Evolutionary conservation across 2,113 vertebrate genomes (phyloP).

Genomic region (Xerus inauris): DNA sequence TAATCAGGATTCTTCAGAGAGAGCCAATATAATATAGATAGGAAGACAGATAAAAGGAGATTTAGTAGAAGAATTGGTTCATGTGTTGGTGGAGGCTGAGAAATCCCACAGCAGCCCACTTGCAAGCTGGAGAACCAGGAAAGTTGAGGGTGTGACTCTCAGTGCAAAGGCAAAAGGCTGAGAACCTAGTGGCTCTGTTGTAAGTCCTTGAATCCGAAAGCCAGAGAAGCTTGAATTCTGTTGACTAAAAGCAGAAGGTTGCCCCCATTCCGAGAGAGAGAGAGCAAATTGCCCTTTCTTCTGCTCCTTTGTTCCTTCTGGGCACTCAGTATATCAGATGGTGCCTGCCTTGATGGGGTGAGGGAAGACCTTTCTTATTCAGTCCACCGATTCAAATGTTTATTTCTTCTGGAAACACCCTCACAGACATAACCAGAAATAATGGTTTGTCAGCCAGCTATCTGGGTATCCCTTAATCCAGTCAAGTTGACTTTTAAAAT

Average conservation of each 20-base stretch:
- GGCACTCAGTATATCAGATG: background rate
- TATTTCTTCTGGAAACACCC: background rate
- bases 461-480: background rate
- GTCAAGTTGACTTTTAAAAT: background rate
- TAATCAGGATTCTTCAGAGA: background rate
- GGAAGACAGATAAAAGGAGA: background rate
- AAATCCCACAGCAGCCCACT: background rate
- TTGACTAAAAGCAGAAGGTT: background rate
- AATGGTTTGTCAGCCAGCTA: background rate
- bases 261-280: background rate
- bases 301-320: background rate
- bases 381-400: background rate
- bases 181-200: background rate
- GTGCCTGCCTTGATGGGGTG: background rate
- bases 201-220: background rate
- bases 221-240: background rate
- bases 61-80: background rate
- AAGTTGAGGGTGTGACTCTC: background rate
- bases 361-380: background rate
- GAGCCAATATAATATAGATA: background rate
- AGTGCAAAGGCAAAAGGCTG: background rate
- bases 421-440: background rate
- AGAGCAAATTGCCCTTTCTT: background rate
- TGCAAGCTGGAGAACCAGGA: background rate
- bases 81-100: background rate